These are phyloP conservation scores for Tetropium fuscum DNA, from an alignment of 2,888 invertebrate species.

Conservation along the genomic window DNA sequence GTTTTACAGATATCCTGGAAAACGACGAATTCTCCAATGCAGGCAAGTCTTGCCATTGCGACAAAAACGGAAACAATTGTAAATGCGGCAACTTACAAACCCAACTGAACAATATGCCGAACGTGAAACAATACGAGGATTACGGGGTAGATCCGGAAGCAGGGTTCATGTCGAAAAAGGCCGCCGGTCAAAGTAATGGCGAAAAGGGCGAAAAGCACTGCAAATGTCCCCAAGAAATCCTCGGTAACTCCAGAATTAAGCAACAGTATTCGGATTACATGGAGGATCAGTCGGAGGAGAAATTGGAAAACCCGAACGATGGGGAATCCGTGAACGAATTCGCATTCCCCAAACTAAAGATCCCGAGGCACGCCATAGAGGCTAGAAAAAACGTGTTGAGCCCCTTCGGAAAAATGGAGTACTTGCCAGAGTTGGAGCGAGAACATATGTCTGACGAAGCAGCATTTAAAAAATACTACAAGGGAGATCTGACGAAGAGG, in stretches of 20 bases:
- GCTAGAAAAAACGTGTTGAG: neutral
- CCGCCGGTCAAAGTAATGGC: conserved; percentile 8
- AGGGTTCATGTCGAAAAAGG: conserved; percentile 12
- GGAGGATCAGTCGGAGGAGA: conserved; percentile 6
- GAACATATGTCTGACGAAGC: conserved; percentile 4
- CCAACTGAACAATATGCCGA: neutral
- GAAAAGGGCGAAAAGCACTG: conserved; percentile 12
- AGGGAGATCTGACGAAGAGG: conserved; percentile 19
- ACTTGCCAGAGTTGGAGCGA: neutral
- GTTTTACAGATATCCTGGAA: conserved; percentile 5
- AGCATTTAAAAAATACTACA: conserved; percentile 16
- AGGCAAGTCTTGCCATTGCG: conserved; percentile 34
- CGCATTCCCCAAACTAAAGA: neutral
- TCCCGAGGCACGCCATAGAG: neutral
- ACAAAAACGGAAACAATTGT: conserved; percentile 39
- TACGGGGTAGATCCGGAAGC: conserved; percentile 5
- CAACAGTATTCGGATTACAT: conserved; percentile 1
- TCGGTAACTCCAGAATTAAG: neutral
- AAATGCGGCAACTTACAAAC: conserved; percentile 38
- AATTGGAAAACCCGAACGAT: neutral
- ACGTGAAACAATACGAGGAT: conserved; percentile 8
- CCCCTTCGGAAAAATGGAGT: neutral
- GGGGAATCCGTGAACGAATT: neutral
- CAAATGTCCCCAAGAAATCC: conserved; percentile 11
- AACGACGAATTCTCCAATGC: neutral